Percentiles rank a stretch among this genome's conserved stretches.
phyloP scores from a whole-genome alignment of 2,797 vertebrate genomes.

The Syngnathus acus region DNA sequence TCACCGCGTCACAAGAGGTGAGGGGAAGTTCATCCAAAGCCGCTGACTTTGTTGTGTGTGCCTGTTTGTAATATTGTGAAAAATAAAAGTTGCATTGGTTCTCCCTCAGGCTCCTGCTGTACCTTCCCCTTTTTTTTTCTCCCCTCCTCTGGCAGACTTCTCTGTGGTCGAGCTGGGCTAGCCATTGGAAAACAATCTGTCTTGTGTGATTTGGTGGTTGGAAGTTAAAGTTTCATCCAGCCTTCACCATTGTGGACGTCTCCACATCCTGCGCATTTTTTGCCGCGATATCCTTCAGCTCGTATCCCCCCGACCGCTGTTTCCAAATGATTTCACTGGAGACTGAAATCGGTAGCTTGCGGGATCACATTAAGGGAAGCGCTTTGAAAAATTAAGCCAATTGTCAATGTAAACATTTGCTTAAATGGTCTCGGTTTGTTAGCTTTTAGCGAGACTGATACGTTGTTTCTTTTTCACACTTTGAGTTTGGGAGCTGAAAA shows the following conservation, averaged over 20 bases:
- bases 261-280: slow-evolving; percentile 34
- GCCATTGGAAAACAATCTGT: slow-evolving; percentile 44
- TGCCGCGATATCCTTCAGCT: slow-evolving; percentile 34
- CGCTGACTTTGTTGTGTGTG: slow-evolving; percentile 14
- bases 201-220: slow-evolving; percentile 42
- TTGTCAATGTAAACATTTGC: slow-evolving; percentile 25
- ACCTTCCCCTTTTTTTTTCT: slow-evolving; percentile 11
- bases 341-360: slow-evolving; percentile 15
- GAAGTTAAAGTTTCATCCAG: slow-evolving; percentile 39
- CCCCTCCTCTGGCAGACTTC: slow-evolving; percentile 8
- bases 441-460: slow-evolving; percentile 16
- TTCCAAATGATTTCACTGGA: slow-evolving; percentile 29
- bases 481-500: not conserved
- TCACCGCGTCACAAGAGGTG: slow-evolving; percentile 47
- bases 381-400: slow-evolving; percentile 39
- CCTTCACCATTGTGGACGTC: slow-evolving; percentile 32
- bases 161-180: slow-evolving; percentile 40
- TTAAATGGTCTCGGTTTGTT: slow-evolving; percentile 32
- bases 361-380: slow-evolving; percentile 22
- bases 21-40: slow-evolving; percentile 43
- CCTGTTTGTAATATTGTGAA: slow-evolving; percentile 6
- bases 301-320: slow-evolving; percentile 13
- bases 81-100: slow-evolving; percentile 28
- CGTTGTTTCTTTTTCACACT: not conserved
- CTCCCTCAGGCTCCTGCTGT: slow-evolving; percentile 18